Conservation (phyloP, 2,113 vertebrate species). For the Pithys albifrons region DNA sequence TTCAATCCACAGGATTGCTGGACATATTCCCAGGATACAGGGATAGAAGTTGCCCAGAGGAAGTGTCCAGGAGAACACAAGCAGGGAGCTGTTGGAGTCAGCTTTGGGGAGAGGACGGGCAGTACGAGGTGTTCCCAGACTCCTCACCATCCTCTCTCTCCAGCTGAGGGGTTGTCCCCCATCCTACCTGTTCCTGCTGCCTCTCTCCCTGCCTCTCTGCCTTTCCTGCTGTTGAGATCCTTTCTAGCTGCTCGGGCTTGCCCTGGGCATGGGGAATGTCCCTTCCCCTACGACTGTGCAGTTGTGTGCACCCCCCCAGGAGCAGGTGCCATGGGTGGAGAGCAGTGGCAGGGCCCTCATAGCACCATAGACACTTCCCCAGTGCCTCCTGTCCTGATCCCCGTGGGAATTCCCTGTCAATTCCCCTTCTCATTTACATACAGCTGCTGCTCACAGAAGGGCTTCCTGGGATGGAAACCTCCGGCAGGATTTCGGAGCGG, state of each 20-base stretch:
- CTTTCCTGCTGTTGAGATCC: not conserved
- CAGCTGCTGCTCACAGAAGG: not conserved
- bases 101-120: fast-evolving
- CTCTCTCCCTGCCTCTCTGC: not conserved
- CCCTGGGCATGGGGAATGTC: not conserved
- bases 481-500: fast-evolving
- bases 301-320: not conserved
- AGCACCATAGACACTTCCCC: not conserved
- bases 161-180: not conserved
- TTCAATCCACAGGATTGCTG: not conserved
- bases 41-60: not conserved
- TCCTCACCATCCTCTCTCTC: fast-evolving
- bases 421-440: not conserved
- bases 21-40: not conserved
- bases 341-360: fast-evolving
- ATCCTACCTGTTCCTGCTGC: not conserved
- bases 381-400: not conserved
- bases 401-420: not conserved
- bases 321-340: not conserved
- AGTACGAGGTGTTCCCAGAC: not conserved
- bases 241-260: not conserved
- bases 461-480: not conserved
- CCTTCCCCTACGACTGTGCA: not conserved
- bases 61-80: not conserved
- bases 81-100: not conserved